Evolutionary conservation across 2,113 vertebrate genomes (phyloP).

Genomic region (Oncorhynchus gorbuscha): DNA sequence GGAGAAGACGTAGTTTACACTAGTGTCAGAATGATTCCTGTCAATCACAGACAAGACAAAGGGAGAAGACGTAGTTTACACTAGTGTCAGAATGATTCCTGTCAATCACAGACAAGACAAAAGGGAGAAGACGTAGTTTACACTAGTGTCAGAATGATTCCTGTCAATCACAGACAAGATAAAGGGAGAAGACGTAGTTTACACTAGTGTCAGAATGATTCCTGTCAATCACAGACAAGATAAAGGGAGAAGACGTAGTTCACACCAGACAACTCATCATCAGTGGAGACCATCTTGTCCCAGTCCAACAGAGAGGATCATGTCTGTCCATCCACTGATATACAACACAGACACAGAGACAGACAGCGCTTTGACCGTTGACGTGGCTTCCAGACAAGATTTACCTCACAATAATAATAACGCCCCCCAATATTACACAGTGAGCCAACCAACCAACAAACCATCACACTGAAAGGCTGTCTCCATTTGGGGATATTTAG

Average conservation of each 20-base stretch:
- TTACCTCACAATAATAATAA: constrained; percentile 50
- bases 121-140: background rate
- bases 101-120: constrained; percentile 11
- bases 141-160: background rate
- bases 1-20: background rate
- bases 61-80: background rate
- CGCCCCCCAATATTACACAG: constrained; percentile 39
- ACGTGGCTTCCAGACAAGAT: constrained; percentile 68
- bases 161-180: constrained; percentile 11
- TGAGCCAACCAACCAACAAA: constrained; percentile 30
- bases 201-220: constrained; percentile 7
- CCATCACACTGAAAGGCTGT: constrained; percentile 49
- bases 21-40: constrained; percentile 12
- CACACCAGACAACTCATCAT: constrained; percentile 5
- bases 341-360: constrained; percentile 19
- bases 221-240: constrained; percentile 12
- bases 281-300: background rate
- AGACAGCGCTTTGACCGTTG: constrained; percentile 69
- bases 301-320: background rate
- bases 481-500: constrained; percentile 52
- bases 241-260: background rate
- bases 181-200: background rate
- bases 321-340: constrained; percentile 29
- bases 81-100: constrained; percentile 15
- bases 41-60: constrained; percentile 13